Base-by-base conservation (phyloP, 2,113 vertebrate species). In the Prunella himalayana region DNA sequence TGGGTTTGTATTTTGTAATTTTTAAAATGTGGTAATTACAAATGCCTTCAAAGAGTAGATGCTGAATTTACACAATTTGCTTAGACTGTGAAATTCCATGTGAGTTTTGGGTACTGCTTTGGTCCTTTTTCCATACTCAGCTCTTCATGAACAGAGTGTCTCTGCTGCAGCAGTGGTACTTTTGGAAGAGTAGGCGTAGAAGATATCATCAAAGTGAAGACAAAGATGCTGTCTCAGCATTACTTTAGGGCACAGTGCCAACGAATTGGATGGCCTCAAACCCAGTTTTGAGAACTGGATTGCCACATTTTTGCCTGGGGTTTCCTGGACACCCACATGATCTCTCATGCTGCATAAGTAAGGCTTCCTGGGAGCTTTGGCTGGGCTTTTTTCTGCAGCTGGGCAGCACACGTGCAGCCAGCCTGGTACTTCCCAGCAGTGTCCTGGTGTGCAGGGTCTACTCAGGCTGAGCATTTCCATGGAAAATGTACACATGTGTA, bases 331-430 rank as follows among this genome's bases (percentile, higher is more conserved):
- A 31, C 31, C 59, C 76, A 24, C 1, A 1, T 88, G 88, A 44
- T 44, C 16, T 39, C 41, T 50, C 33, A 31, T 0, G 0, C 60
- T 54, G 31, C 42, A 1, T 4, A 15, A 8, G 30, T 3, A 2
- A 31, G 42, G 68, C 35, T 92, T 69, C 68, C 68, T 44, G 88
- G 39, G 31, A 90, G 49, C 42, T 17, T n/a, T 16, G 22, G 22
- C 30, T 54, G 51, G 54, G 50, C 39, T 24, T 17, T 37, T 37
- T 37, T 37, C 37, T 3, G 56, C 64, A 20, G 19, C 3, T 49
- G 84, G 15, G 54, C 65, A 70, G 56, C 47, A 21, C 53, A 20
- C 6, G 9, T 44, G 63, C 57, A 41, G 5, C 5, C 3, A 44
- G 19, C 45, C 37, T 63, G 37, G 7, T 11, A 3, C 53, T 25